These are phyloP conservation scores for Clangula hyemalis DNA, from an alignment of 2,797 vertebrate species.

Conservation along the genomic window DNA sequence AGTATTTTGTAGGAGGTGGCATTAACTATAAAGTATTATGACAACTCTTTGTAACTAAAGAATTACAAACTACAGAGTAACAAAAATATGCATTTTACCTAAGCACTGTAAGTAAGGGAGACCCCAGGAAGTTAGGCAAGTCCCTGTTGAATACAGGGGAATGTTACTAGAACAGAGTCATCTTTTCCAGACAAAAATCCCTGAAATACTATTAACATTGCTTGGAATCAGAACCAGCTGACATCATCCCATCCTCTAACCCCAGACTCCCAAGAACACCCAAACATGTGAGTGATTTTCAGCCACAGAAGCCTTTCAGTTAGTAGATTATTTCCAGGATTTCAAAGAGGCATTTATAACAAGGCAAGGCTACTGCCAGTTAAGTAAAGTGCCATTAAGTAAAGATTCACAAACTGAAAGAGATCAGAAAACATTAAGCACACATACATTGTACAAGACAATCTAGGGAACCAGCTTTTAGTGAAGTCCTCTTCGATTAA, in stretches of 20 bases:
- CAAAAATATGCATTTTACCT: not conserved
- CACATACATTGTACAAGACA: not conserved
- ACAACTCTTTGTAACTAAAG: not conserved
- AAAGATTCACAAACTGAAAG: not conserved
- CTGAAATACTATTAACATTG: not conserved
- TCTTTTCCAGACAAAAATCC: not conserved
- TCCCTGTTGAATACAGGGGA: not conserved
- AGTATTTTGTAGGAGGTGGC: not conserved
- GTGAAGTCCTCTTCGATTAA: not conserved
- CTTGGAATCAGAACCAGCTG: not conserved
- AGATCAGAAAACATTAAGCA: not conserved
- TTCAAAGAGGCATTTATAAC: not conserved
- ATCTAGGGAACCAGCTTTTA: not conserved
- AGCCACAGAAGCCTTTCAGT: not conserved
- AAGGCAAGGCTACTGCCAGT: not conserved
- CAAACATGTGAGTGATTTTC: not conserved
- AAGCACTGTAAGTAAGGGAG: not conserved
- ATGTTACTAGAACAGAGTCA: not conserved
- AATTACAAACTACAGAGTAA: not conserved
- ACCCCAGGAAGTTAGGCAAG: accelerated
- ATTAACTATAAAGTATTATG: not conserved
- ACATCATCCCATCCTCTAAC: not conserved
- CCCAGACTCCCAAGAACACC: not conserved
- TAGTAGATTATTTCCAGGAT: not conserved
- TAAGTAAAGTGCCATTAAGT: not conserved